phyloP scores from a whole-genome alignment of 2,113 vertebrate genomes.

The Phylloscopus trochiloides region DNA sequence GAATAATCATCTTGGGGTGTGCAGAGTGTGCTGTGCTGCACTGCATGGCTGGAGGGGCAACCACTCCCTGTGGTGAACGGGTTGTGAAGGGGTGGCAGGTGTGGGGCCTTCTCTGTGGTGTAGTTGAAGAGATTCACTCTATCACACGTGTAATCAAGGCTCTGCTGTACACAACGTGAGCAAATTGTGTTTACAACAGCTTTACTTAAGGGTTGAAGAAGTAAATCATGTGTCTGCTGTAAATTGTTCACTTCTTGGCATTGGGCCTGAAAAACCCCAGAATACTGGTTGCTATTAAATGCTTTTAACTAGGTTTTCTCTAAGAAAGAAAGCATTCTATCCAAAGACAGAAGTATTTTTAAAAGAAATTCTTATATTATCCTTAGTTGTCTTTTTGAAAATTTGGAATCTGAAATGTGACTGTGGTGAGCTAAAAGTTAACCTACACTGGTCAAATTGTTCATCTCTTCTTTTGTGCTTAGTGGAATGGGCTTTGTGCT shows the following conservation, averaged over 20 bases:
- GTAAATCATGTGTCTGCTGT: not conserved
- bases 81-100: not conserved
- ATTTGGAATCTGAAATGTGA: not conserved
- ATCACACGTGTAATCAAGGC: rapidly evolving
- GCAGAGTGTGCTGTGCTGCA: not conserved
- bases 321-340: not conserved
- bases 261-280: not conserved
- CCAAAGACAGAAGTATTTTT: not conserved
- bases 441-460: not conserved
- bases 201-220: not conserved
- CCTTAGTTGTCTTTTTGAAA: not conserved
- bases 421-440: not conserved
- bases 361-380: not conserved
- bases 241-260: not conserved
- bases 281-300: not conserved
- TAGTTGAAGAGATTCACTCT: rapidly evolving
- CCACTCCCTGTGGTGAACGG: not conserved
- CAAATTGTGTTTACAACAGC: not conserved
- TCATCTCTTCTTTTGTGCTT: not conserved
- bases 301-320: not conserved
- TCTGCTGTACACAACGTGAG: not conserved
- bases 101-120: not conserved
- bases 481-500: not conserved
- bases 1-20: not conserved
- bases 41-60: not conserved